phyloP scores from a whole-genome alignment of 2,888 invertebrate genomes.

The Poecilobothrus nobilitatus region DNA sequence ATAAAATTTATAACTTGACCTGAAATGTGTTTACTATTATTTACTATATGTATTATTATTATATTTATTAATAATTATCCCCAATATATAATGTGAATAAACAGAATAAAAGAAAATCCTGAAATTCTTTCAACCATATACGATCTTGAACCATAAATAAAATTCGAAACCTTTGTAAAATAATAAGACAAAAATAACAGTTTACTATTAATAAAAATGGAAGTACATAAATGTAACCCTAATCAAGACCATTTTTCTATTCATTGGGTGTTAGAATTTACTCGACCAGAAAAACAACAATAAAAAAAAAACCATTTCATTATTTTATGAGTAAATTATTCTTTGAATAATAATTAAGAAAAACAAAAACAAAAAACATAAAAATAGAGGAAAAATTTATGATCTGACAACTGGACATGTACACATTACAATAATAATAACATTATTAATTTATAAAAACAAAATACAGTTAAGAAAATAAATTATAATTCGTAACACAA shows the following conservation, averaged over 20 bases:
- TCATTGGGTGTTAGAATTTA: background rate
- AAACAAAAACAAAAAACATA: background rate
- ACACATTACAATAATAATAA: background rate
- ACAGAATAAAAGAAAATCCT: no score
- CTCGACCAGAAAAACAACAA: background rate
- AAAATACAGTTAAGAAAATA: no score
- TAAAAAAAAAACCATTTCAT: background rate
- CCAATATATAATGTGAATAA: no score
- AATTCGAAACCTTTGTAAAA: background rate
- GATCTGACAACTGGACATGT: background rate
- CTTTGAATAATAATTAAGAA: slow-evolving; percentile 2
- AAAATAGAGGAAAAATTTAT: background rate
- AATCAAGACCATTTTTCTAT: background rate
- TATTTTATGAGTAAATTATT: background rate
- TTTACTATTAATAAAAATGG: background rate
- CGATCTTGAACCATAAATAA: no score
- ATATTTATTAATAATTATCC: no score
- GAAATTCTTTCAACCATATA: no score
- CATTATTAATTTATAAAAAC: no score
- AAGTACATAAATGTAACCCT: background rate
- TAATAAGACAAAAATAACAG: background rate
- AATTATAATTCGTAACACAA: no score
- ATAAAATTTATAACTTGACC: no score
- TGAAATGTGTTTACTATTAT: no score
- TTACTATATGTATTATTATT: no score